These are phyloP conservation scores for Temnothorax rugatulus DNA, from an alignment of 2,888 invertebrate species.

Conservation along the genomic window DNA sequence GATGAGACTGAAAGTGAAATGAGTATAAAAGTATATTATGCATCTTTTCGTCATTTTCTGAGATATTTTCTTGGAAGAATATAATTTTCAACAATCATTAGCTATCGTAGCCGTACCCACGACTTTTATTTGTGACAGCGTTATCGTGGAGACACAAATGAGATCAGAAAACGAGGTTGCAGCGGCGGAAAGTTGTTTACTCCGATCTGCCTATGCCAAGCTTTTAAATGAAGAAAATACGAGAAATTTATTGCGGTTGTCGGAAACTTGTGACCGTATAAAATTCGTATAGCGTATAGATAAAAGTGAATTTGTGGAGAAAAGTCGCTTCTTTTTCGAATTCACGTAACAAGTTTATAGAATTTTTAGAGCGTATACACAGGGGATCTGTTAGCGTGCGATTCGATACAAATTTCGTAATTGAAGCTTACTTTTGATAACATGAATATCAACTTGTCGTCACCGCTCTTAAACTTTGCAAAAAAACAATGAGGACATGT, in stretches of 20 bases:
- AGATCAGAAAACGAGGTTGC: slow-evolving; percentile 10
- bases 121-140: slow-evolving; percentile 15
- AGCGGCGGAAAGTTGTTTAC: slow-evolving; percentile 3
- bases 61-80: neutral
- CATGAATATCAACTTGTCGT: neutral
- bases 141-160: neutral
- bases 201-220: slow-evolving; percentile 14
- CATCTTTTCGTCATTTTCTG: neutral
- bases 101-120: neutral
- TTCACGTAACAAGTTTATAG: neutral
- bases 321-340: slow-evolving; percentile 22
- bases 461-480: neutral
- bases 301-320: slow-evolving; percentile 22
- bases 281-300: slow-evolving; percentile 25
- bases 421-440: slow-evolving; percentile 23
- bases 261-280: slow-evolving; percentile 1
- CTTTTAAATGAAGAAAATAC: slow-evolving; percentile 14
- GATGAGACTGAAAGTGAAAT: slow-evolving; percentile 19
- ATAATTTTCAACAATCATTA: neutral
- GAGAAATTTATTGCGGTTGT: slow-evolving; percentile 9
- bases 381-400: neutral
- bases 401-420: neutral
- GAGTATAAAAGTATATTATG: neutral
- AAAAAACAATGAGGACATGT: neutral
- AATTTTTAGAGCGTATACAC: slow-evolving; percentile 25